Evolutionary conservation across 2,113 vertebrate genomes (phyloP).

Genomic region (Corythornis cristatus): DNA sequence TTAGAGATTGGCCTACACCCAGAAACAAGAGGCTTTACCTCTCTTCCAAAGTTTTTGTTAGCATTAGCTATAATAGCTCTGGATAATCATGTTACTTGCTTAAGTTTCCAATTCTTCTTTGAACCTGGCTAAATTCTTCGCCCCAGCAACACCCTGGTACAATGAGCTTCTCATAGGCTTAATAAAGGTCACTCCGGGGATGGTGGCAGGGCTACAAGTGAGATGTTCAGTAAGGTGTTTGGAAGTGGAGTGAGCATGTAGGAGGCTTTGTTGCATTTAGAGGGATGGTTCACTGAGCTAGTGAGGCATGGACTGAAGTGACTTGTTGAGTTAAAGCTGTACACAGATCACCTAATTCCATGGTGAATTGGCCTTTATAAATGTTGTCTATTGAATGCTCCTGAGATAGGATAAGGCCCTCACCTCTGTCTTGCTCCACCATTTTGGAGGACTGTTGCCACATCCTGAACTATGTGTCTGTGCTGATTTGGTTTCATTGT

Average conservation of each 20-base stretch:
- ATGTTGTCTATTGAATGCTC: not conserved
- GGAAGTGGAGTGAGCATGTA: not conserved
- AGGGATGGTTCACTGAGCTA: accelerated
- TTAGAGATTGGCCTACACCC: not conserved
- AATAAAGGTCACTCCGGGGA: not conserved
- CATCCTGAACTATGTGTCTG: not conserved
- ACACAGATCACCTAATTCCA: not conserved
- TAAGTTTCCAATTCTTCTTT: constrained; percentile 30
- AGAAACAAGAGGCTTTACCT: constrained; percentile 29
- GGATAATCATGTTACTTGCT: constrained; percentile 31
- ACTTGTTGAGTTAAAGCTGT: not conserved
- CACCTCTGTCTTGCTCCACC: not conserved
- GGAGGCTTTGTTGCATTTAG: not conserved
- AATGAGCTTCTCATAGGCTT: not conserved
- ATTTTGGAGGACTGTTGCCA: not conserved
- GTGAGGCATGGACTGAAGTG: not conserved
- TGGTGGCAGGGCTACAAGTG: not conserved
- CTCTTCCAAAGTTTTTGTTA: constrained; percentile 33
- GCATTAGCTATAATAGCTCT: constrained; percentile 32
- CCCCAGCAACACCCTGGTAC: constrained; percentile 14
- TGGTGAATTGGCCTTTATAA: not conserved
- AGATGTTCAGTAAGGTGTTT: not conserved
- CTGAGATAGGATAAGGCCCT: not conserved
- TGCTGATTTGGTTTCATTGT: not conserved
- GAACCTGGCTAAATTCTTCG: constrained; percentile 5